Conservation (phyloP, 2,797 vertebrate species). For the Acestrorhynchus altus region DNA sequence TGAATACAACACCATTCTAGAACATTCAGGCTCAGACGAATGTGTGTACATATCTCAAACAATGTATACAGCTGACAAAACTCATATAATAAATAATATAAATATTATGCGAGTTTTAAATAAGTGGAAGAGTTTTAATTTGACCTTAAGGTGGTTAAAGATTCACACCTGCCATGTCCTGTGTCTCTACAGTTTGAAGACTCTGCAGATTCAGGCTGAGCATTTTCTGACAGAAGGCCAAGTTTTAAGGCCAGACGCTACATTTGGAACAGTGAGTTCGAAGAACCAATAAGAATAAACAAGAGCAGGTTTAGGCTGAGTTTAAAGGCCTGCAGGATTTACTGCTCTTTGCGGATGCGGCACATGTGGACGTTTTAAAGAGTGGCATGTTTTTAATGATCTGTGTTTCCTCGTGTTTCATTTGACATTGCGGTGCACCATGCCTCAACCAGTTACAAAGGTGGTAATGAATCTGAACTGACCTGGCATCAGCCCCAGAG, state of each 20-base stretch:
- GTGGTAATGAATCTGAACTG: conserved; percentile 51
- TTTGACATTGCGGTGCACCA: conserved; percentile 54
- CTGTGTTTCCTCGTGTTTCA: conserved; percentile 58
- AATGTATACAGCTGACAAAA: too few relatives aligned
- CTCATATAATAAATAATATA: too few relatives aligned
- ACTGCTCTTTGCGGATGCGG: conserved; percentile 30
- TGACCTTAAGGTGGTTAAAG: too few relatives aligned
- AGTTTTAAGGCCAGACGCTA: not conserved
- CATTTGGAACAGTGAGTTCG: not conserved
- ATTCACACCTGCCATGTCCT: too few relatives aligned
- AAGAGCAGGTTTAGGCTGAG: conserved; percentile 14
- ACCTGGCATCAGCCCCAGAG: conserved; percentile 49
- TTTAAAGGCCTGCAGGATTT: conserved; percentile 42
- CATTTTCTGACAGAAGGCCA: not conserved
- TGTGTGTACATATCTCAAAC: too few relatives aligned
- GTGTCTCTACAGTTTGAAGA: not conserved
- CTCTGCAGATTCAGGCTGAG: not conserved
- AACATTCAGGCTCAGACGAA: too few relatives aligned
- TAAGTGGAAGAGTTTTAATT: too few relatives aligned
- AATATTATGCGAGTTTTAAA: too few relatives aligned
- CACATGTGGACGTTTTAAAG: conserved; percentile 52
- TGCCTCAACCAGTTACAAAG: conserved; percentile 50
- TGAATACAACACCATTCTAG: too few relatives aligned
- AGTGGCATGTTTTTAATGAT: conserved; percentile 57
- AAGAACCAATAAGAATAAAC: conserved; percentile 25